Conservation (phyloP, 2,113 vertebrate species). For the Pseudonaja textilis region DNA sequence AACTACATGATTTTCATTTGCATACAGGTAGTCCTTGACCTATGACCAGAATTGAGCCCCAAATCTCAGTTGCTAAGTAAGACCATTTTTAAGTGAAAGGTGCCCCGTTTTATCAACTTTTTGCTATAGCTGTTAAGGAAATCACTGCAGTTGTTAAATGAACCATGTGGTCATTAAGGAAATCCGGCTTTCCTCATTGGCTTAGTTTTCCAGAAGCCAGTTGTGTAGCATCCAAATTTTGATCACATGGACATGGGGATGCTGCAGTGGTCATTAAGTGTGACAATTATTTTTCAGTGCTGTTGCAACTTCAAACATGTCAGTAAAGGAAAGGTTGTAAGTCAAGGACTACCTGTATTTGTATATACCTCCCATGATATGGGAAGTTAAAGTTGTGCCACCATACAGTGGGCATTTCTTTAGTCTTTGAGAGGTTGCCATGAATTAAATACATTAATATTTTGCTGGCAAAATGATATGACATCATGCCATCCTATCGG, state of each 20-base stretch:
- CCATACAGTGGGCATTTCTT: constrained; percentile 3
- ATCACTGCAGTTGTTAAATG: neutral
- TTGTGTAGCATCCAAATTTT: neutral
- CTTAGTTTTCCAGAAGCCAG: neutral
- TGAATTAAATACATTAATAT: neutral
- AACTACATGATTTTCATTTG: neutral
- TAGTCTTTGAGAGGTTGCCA: neutral
- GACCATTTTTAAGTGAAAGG: neutral
- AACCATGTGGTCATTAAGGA: neutral
- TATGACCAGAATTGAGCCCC: neutral
- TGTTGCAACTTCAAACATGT: neutral
- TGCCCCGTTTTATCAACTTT: neutral
- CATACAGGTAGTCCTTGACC: neutral
- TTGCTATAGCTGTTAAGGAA: neutral
- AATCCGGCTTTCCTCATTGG: neutral
- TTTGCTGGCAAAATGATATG: constrained; percentile 1
- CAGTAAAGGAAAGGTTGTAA: neutral
- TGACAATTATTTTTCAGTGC: neutral
- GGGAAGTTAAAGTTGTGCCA: neutral
- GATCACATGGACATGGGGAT: neutral
- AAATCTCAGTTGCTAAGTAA: neutral
- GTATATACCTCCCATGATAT: neutral
- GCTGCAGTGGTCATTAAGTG: neutral
- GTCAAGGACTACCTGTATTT: neutral
- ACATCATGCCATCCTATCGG: neutral